Evolutionary conservation across 2,113 vertebrate genomes (phyloP).

Genomic region (Mus spicilegus): DNA sequence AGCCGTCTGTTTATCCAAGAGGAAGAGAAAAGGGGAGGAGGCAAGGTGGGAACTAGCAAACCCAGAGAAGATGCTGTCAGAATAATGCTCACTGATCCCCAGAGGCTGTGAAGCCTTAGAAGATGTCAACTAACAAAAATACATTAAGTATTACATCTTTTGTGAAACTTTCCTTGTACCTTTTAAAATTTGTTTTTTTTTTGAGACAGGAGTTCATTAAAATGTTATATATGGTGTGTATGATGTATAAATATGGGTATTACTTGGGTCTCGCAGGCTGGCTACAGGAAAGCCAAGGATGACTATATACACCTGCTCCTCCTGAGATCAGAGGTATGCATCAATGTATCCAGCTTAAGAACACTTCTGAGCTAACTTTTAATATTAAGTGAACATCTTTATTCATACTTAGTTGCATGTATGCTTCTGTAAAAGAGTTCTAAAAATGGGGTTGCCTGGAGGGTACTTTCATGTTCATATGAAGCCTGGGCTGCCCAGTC

Average conservation of each 20-base stretch:
- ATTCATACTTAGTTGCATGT: background rate
- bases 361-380: slow-evolving; percentile 6
- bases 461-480: background rate
- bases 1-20: background rate
- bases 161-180: background rate
- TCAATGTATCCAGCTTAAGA: background rate
- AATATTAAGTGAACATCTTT: slow-evolving; percentile 24
- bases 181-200: background rate
- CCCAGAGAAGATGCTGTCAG: background rate
- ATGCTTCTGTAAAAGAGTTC: background rate
- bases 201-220: background rate
- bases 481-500: background rate
- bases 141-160: background rate
- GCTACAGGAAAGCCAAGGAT: background rate
- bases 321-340: background rate
- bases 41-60: background rate
- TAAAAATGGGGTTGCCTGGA: background rate
- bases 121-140: background rate
- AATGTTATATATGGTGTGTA: background rate
- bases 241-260: background rate
- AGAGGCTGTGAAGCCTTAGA: background rate
- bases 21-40: background rate
- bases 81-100: background rate
- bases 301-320: background rate
- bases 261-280: background rate